phyloP scores from a whole-genome alignment of 2,113 vertebrate genomes.

The Daubentonia madagascariensis region DNA sequence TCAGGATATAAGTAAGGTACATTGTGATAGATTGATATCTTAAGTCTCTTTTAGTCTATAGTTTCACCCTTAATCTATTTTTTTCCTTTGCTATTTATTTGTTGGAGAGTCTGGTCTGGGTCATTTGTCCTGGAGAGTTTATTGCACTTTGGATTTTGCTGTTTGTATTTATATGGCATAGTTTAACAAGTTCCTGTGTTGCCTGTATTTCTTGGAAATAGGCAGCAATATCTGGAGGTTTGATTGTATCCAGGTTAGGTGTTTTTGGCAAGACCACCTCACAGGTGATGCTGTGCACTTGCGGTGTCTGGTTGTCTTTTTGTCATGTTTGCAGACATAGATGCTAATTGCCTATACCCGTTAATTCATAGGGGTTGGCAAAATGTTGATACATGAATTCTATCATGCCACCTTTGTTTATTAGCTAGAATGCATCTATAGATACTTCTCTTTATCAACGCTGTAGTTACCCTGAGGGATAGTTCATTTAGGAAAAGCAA shows the following conservation, averaged over 20 bases:
- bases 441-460: slow-evolving; percentile 38
- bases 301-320: background rate
- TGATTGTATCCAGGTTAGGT: background rate
- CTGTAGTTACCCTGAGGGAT: background rate
- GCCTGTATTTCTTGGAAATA: background rate
- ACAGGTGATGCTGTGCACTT: background rate
- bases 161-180: background rate
- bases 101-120: background rate
- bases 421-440: slow-evolving; percentile 48
- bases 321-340: background rate
- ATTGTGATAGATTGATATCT: background rate
- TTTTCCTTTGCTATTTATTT: background rate
- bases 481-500: slow-evolving; percentile 48
- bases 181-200: background rate
- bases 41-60: background rate
- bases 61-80: background rate
- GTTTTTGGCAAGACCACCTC: background rate
- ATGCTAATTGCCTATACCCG: background rate
- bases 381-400: background rate
- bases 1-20: background rate
- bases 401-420: background rate
- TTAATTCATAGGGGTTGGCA: background rate
- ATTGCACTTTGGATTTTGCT: background rate
- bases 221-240: background rate
- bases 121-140: background rate